These are phyloP conservation scores for Whitmania pigra DNA, from an alignment of 1,140 invertebrate genomes.

Conservation along the genomic window DNA sequence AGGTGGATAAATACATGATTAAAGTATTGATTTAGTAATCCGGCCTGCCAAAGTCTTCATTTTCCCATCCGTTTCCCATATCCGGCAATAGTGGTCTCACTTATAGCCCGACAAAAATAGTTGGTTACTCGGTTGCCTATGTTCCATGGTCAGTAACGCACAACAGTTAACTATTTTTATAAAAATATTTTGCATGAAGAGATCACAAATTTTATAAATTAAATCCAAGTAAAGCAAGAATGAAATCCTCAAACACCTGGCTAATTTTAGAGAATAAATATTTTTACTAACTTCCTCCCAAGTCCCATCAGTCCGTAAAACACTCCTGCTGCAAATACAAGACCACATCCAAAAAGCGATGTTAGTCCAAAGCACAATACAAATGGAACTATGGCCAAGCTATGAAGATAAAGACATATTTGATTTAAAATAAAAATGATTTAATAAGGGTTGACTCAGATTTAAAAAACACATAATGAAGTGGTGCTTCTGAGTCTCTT, in stretches of 20 bases:
- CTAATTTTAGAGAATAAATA: background rate
- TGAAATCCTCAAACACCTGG: background rate
- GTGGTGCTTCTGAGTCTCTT: too few relatives aligned
- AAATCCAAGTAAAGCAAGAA: background rate
- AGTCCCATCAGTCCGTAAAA: slow-evolving; percentile 24
- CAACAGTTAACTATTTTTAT: background rate
- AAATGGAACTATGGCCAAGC: slow-evolving; percentile 23
- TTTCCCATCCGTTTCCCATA: too few relatives aligned
- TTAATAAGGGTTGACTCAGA: too few relatives aligned
- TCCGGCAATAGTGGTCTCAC: too few relatives aligned
- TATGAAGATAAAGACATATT: slow-evolving; percentile 7
- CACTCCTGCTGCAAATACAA: slow-evolving; percentile 22
- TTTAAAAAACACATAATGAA: too few relatives aligned
- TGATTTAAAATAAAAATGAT: too few relatives aligned
- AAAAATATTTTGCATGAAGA: background rate
- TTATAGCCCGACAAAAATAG: too few relatives aligned
- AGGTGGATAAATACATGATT: too few relatives aligned
- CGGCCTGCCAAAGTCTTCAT: too few relatives aligned
- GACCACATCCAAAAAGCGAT: slow-evolving; percentile 18
- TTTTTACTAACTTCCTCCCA: slow-evolving; percentile 21
- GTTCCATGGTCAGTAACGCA: background rate
- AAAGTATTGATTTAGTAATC: too few relatives aligned
- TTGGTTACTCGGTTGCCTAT: too few relatives aligned
- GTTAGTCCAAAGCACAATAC: slow-evolving; percentile 22
- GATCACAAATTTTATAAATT: background rate